These are phyloP conservation scores for Arremon brunneinucha DNA, from an alignment of 2,797 vertebrate species.

Conservation along the genomic window DNA sequence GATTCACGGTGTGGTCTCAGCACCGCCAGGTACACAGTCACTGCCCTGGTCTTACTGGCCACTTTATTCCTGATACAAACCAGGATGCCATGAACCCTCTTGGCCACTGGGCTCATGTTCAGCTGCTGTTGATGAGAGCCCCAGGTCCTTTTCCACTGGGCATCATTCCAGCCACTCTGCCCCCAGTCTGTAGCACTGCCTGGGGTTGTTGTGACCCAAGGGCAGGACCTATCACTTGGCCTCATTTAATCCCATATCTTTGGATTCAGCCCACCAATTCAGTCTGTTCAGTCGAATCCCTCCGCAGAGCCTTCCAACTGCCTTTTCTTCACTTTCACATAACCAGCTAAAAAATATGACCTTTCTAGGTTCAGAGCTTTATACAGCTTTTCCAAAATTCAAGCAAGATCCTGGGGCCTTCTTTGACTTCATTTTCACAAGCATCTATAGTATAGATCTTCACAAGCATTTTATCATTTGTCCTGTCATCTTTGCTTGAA, in stretches of 20 bases:
- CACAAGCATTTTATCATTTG: neutral
- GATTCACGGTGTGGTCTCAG: neutral
- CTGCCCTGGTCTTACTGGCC: too few species aligned
- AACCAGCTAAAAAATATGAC: neutral
- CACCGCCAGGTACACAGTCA: accelerated
- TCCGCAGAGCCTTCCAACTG: neutral
- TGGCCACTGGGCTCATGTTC: neutral
- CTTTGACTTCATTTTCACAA: neutral
- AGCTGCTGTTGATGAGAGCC: too few species aligned
- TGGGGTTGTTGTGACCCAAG: neutral
- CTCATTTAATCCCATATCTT: neutral
- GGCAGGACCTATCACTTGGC: neutral
- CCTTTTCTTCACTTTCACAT: neutral
- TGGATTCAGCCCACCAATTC: too few species aligned
- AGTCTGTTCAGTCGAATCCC: neutral
- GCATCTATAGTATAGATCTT: neutral
- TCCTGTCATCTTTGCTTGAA: neutral
- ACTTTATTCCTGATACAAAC: too few species aligned
- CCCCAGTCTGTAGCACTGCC: neutral
- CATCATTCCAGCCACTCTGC: neutral
- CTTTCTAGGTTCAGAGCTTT: neutral
- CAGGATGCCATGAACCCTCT: neutral
- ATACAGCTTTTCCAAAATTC: neutral
- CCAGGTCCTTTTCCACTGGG: neutral
- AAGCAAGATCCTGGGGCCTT: neutral